Evolutionary conservation across 2,797 vertebrate genomes (phyloP), one percentile per base, ranked within the genome.

Genomic region (Pseudocheirus occidentalis): DNA sequence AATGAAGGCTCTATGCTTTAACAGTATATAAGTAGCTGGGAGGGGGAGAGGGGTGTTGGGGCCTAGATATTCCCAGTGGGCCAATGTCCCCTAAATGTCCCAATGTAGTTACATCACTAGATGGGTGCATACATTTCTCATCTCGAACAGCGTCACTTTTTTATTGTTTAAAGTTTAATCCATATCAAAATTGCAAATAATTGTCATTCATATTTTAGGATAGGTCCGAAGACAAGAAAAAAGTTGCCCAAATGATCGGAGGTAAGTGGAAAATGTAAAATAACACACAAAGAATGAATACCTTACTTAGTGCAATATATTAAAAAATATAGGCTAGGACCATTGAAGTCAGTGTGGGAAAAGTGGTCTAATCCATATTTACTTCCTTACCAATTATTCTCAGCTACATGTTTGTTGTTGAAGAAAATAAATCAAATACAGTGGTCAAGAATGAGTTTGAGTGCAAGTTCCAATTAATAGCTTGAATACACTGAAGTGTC

Each of bases 221-320:
- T 96, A 99, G 99, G 96, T 99, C 99, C 31, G 99, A 99, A 90
- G 99, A 99, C 96, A 99, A 99, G 99, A 99, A 99, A 97, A 99
- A 99, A 98, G 99, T 99, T 46, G 99, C 99, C 97, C 99, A 99
- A 97, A 97, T 99, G 99, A 99, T 99, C 97, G 99, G 99, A 98
- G 99, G 99, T 99, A 98, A 98, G 98, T 92, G 34, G 14, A 40
- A 92, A 58, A 58, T 5, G 21, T 27, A 46, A 55, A 29, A 34
- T 31, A 9, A 53, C 16, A 34, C 0, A 27, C 28, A 57, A 56
- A 91, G 3, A n/a, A n/a, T 73, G 24, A 9, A 1, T 29, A 3
- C 31, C 29, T 89, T 1, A 4, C 7, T 29, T n/a, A 1, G 4
- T 55, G n/a, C 24, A 87, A 50, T 87, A 50, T 50, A 66, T 96